phyloP scores from a whole-genome alignment of 2,113 vertebrate species.

The Alethe diademata region DNA sequence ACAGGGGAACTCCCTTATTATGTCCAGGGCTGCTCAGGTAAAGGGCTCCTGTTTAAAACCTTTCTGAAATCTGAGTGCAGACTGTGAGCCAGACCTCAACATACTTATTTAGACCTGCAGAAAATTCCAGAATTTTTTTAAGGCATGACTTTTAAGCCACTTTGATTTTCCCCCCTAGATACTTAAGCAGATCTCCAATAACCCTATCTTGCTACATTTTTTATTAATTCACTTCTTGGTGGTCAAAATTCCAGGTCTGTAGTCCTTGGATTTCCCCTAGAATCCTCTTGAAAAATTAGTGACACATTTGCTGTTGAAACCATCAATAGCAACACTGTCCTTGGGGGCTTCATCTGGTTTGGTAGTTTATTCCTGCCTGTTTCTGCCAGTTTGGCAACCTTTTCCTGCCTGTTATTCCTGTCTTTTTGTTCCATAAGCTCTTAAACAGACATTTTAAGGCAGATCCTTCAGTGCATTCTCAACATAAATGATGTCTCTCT shows the following conservation, averaged over 20 bases:
- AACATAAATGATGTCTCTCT: not conserved
- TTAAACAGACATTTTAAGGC: not conserved
- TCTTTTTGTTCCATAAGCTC: not conserved
- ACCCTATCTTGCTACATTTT: not conserved
- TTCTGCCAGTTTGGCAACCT: not conserved
- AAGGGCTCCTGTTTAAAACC: not conserved
- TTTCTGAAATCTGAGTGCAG: not conserved
- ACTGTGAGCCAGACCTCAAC: not conserved
- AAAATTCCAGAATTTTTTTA: not conserved
- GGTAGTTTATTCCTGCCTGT: not conserved
- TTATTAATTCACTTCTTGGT: not conserved
- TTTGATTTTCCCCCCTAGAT: not conserved
- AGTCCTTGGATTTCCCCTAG: not conserved
- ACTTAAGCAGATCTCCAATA: not conserved
- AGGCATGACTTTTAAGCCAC: not conserved
- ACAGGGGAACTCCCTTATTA: not conserved
- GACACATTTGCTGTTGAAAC: not conserved
- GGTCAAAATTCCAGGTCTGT: not conserved
- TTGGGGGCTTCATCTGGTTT: not conserved
- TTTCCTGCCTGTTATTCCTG: not conserved
- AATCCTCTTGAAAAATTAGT: not conserved
- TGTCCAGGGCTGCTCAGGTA: not conserved
- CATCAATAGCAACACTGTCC: not conserved
- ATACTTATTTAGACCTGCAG: not conserved
- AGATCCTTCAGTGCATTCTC: not conserved